Conservation (phyloP, 2,888 invertebrate genomes). For the Drosophila phalerata region DNA sequence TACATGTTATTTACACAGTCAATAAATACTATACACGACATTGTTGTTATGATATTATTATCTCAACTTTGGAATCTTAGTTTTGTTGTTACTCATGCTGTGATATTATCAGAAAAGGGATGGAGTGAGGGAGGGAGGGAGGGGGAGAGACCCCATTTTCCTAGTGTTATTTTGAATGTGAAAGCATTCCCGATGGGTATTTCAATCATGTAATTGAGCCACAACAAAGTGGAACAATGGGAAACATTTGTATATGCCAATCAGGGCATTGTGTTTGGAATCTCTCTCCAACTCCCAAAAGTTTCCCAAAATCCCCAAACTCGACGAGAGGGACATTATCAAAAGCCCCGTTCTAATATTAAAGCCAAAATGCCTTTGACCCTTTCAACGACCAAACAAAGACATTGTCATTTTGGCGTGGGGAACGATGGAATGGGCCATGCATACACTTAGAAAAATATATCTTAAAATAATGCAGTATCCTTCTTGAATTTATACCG, state of each 20-base stretch:
- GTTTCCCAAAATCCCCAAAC: not conserved
- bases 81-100: constrained; percentile 1
- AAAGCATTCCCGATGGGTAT: constrained; percentile 35
- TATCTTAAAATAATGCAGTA: too few species aligned
- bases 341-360: constrained; percentile 1
- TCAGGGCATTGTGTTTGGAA: constrained; percentile 26
- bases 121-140: too few species aligned
- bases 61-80: constrained; percentile 10
- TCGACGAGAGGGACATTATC: not conserved
- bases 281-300: not conserved
- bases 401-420: constrained; percentile 18
- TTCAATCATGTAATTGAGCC: constrained; percentile 41
- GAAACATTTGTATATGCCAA: constrained; percentile 28
- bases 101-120: constrained; percentile 1
- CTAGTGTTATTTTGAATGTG: not conserved
- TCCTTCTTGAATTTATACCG: too few species aligned
- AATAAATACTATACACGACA: not conserved
- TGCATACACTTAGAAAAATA: not conserved
- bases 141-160: not conserved
- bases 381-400: constrained; percentile 26
- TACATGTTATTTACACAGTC: not conserved
- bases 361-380: constrained; percentile 1
- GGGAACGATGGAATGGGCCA: not conserved
- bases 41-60: constrained; percentile 10
- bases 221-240: constrained; percentile 38